Percentiles rank a stretch among this genome's conserved stretches.
Evolutionary conservation across 92 coral and sea anemone species (phyloP).

Genomic region (Porites divaricata): DNA sequence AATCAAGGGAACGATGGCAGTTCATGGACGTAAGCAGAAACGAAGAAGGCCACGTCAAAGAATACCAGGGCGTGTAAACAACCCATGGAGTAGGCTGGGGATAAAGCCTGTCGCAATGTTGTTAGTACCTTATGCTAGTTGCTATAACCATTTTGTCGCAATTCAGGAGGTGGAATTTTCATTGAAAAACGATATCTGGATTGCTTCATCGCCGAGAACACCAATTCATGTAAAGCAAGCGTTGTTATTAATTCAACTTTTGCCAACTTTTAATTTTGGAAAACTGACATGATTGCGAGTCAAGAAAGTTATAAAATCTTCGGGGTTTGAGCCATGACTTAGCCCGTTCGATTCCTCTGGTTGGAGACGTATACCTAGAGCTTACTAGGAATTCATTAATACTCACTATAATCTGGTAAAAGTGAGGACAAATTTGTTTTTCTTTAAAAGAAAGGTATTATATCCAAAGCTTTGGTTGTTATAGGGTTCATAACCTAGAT

Average conservation of each 20-base stretch:
- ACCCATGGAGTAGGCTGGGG: constrained; percentile 31
- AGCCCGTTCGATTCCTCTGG: too few species aligned
- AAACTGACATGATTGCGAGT: too few species aligned
- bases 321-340: too few species aligned
- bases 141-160: neutral
- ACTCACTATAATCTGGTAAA: neutral
- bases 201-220: neutral
- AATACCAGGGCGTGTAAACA: constrained; percentile 7
- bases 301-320: too few species aligned
- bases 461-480: neutral
- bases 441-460: neutral
- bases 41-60: neutral
- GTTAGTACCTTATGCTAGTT: constrained; percentile 28
- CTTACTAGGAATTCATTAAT: neutral
- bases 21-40: neutral
- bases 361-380: neutral
- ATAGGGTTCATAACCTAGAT: neutral
- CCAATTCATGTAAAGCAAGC: too few species aligned
- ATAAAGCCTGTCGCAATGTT: constrained; percentile 20
- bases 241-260: too few species aligned
- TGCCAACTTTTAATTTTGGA: too few species aligned
- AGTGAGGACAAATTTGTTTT: neutral
- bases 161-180: neutral
- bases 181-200: neutral
- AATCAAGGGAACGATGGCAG: constrained; percentile 7